Evolutionary conservation across 2,113 vertebrate species (phyloP).

Genomic region (Podocnemis expansa): DNA sequence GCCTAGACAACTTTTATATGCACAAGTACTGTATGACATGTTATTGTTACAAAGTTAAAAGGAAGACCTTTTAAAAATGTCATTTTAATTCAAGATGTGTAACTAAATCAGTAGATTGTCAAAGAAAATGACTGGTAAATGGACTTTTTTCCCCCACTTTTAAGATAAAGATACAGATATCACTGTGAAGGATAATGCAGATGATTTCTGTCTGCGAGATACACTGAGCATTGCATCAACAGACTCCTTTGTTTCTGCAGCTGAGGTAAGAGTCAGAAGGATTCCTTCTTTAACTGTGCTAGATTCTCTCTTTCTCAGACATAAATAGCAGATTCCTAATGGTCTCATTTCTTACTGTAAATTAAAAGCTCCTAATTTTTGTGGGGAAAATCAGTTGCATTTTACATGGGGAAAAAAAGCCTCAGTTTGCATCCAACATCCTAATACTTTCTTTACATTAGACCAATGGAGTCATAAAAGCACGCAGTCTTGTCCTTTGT

Average conservation of each 20-base stretch:
- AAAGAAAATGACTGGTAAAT: background rate
- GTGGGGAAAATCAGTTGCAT: background rate
- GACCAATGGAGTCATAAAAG: background rate
- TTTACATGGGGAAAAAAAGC: background rate
- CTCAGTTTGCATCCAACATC: background rate
- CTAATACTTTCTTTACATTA: background rate
- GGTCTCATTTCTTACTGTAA: background rate
- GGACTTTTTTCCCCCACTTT: slow-evolving; percentile 16
- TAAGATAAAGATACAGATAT: slow-evolving; percentile 86
- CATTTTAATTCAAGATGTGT: background rate
- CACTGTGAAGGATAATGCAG: slow-evolving; percentile 78
- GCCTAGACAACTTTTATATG: background rate
- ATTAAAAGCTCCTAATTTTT: background rate
- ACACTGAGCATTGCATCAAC: slow-evolving; percentile 88
- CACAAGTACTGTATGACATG: background rate
- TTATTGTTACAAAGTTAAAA: background rate
- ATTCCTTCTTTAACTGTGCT: background rate
- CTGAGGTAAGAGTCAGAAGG: slow-evolving; percentile 83
- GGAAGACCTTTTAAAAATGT: background rate
- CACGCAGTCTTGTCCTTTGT: background rate
- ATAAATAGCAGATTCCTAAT: background rate
- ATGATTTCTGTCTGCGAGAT: slow-evolving; percentile 86
- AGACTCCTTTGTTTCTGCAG: slow-evolving; percentile 92
- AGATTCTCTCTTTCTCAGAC: background rate
- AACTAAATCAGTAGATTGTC: background rate